Base-by-base conservation (phyloP, 2,113 vertebrate genomes). In the Capreolus pygargus region DNA sequence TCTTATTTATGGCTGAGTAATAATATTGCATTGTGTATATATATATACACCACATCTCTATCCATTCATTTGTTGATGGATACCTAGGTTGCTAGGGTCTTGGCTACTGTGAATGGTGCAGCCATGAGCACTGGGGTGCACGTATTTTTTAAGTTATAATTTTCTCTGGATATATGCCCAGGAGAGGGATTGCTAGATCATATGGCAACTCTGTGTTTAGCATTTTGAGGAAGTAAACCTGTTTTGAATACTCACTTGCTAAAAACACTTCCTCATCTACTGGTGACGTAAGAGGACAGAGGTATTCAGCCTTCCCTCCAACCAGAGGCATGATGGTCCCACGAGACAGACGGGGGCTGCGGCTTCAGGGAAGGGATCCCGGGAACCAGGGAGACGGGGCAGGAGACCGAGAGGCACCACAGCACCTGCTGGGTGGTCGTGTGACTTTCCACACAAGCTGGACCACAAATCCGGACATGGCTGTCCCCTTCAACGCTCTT, bases 291-390 rank as follows among this genome's bases (percentile, higher is more conserved):
- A 60, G 28, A 82, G 7, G n/a, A 52, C 64, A 23, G 61, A 82
- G 33, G 45, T 54, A 86, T 23, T 74, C 16, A 45, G 64, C 67
- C 64, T 95, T 2, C 15, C 54, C 89, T 86, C 55, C 30, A 19
- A 55, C 52, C 15, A 79, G 47, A 88, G 47, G 60, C 13, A 54
- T 12, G 11, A 55, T n/a, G 74, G 33, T 47, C 30, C 54, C 11
- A 27, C 0, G 30, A 36, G 21, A 23, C 79, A 25, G 19, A 21
- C 0, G 0, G 2, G 30, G 76, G 47, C 79, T 52, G 47, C 47
- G 17, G 33, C 30, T 33, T 21, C 11, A n/a, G 79, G 50, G 47
- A 21, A 14, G 36, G 74, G 23, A 21, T 74, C 70, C 5, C 6
- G 19, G 45, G 79, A 52, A 30, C 47, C 47, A 15, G 45, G 27